Evolutionary conservation across 2,797 vertebrate genomes (phyloP), one percentile per base, ranked within the genome.

Genomic region (Acanthis flammea): DNA sequence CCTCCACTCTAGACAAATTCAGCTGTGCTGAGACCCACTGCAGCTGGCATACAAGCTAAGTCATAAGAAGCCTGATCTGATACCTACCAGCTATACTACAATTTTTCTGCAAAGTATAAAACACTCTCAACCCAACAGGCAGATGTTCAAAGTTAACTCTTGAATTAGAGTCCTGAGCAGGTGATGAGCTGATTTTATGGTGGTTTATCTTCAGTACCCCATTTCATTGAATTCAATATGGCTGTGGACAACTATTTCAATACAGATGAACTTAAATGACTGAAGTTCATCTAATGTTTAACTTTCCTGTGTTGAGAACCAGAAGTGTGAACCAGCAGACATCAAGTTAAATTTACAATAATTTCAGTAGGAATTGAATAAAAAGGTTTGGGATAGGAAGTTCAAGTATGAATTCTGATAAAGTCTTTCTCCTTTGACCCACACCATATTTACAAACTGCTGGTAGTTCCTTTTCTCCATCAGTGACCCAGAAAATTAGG

Each of bases 401-500:
- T n/a, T 77, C 50, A 68, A n/a, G 18, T 19, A 57, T 30, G 16
- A 80, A 65, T 47, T 89, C 35, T 47, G 22, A 61, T 30, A 23
- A 0, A 0, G 57, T n/a, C 19, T 74, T 74, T 47, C 75, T 80
- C 37, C 28, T 86, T 75, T 70, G 76, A 88, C 86, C 66, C 60
- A 60, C n/a, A 60, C 17, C 44, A 48, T 44, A 5, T 24, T 88
- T 55, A 84, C 2, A 8, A 28, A 62, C 35, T 51, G 9, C 4
- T 68, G 23, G 27, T 39, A 90, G 90, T 48, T 94, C 31, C 73
- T 47, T 42, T 76, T 75, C 63, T 78, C 76, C 37, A 62, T 8
- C 74, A 44, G 79, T 47, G 60, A 93, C 70, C 83, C 93, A 90
- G 70, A 88, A 95, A 86, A 86, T 54, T 25, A 86, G 66, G 88